Evolutionary conservation across 2,888 invertebrate species (phyloP), one percentile per base, ranked within the genome.

Genomic region (Clanis bilineata): DNA sequence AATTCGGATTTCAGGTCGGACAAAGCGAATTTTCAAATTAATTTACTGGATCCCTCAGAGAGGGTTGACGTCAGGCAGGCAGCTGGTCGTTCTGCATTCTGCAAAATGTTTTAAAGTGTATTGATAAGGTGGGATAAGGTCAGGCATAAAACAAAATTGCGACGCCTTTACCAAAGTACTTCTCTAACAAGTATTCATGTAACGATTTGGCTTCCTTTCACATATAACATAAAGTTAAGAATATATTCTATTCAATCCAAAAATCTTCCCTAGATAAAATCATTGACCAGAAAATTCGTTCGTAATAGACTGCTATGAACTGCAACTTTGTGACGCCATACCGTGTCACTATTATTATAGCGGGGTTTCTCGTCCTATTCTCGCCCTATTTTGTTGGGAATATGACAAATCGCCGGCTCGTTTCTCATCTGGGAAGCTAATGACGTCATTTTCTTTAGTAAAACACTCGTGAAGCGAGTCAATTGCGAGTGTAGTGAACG

Each of bases 391-490:
- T 56, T 58, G 60, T 51, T 57, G 41, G 54, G 28, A 60, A 60
- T 25, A 63, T 63, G 63, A 63, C 58, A 60, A 63, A 63, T 63
- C 41, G 56, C 32, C 43, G 36, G 39, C n/a, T 47, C 60, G 56
- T 63, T 47, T 57, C 56, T 63, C 63, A 63, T 58, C 56, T 41
- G 47, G 41, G 38, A 63, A 63, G 58, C 56, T 60, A 63, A 63
- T 63, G 63, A 60, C 63, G 56, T 41, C 60, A 58, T 58, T 60
- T 58, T 60, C 60, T 41, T 56, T 58, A 58, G 60, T 60, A 62
- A 58, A 58, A 60, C 58, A 58, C 56, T 58, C 38, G 51, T 12
- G 43, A 36, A 47, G 47, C 45, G 23, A 58, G 47, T 25, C 25
- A 58, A 45, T 36, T 41, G 44, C 22, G 22, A 23, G 22, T 28